phyloP scores from a whole-genome alignment of 2,888 invertebrate genomes.

The Ennomos fuscantarius region DNA sequence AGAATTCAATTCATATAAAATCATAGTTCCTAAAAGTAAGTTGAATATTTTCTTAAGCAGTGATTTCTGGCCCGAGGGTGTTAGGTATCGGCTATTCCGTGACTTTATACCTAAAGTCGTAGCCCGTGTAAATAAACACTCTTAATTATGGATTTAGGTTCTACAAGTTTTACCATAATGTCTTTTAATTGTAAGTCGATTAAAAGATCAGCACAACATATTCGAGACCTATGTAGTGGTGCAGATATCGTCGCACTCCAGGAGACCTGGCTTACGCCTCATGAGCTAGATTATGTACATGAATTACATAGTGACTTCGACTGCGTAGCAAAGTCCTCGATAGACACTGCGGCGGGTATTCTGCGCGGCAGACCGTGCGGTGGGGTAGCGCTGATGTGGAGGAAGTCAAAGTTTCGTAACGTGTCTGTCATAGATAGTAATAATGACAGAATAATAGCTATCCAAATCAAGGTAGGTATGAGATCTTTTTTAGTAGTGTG shows the following conservation, averaged over 20 bases:
- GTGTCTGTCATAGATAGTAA: conserved; percentile 2
- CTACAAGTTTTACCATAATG: conserved; percentile 3
- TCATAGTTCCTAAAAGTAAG: no score
- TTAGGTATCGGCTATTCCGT: no score
- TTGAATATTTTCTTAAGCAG: no score
- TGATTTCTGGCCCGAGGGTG: no score
- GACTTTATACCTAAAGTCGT: no score
- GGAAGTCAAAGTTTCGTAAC: conserved; percentile 1
- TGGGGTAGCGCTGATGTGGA: no score
- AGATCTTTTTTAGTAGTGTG: not conserved
- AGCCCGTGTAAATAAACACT: not conserved
- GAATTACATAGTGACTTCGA: conserved; percentile 7
- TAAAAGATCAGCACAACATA: conserved; percentile 18
- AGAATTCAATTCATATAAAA: no score
- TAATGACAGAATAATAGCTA: no score
- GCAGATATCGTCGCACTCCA: conserved; percentile 4
- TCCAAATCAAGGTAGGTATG: no score
- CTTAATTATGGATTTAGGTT: conserved; percentile 3
- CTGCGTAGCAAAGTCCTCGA: conserved; percentile 4
- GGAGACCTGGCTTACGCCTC: conserved; percentile 3
- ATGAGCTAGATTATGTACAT: conserved; percentile 5
- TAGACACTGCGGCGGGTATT: conserved; percentile 1
- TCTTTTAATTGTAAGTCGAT: conserved; percentile 30
- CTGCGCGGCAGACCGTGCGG: no score
- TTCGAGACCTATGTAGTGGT: conserved; percentile 1